Base-by-base conservation (phyloP, 2,888 invertebrate genomes). In the Trachelus troglodyta region DNA sequence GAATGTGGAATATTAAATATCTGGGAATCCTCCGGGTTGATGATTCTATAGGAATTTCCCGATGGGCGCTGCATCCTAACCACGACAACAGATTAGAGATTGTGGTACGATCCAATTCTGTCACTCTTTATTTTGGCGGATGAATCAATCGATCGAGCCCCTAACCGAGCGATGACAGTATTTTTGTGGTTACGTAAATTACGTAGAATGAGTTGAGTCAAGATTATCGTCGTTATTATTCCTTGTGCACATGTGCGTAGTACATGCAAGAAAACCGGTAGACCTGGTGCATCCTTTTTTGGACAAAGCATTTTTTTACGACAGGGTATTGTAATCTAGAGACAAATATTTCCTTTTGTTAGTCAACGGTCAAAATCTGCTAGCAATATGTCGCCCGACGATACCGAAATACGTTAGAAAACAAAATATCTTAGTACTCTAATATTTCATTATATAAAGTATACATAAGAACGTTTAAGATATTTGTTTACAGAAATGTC, bases 91-190 rank as follows among this genome's bases (percentile, higher is more conserved):
- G 71, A 33, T 15, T 15, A 0, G 31, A 71, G 71, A 71, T 31
- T 23, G 71, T n/a, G 31, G 34, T 12, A 71, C 9, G 31, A 30
- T 34, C 33, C 31, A n/a, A 12, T 31, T 34, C 12, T 9, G 71
- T 71, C 71, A 71, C 33, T 31, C 9, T n/a, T n/a, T 71, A 71
- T 31, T 71, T 71, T 34, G 71, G 12, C 33, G 23, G 31, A 34
- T 31, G 71, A 71, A 71, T 71, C 71, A 71, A 71, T 34, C 31
- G n/a, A 71, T 31, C 71, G 71, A 71, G 34, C 31, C 71, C 31
- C 71, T 71, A 31, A 33, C 9, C 71, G 71, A 71, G 71, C 31
- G 71, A 71, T 71, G 71, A 71, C 71, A 71, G 23, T 11, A 71
- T 34, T 15, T 34, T 12, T 71, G 71, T 34, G 71, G 71, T 71